Percentiles rank a stretch among this genome's conserved stretches.
Evolutionary conservation across 2,888 invertebrate species (phyloP).

Genomic region (Acanthosoma haemorrhoidale): DNA sequence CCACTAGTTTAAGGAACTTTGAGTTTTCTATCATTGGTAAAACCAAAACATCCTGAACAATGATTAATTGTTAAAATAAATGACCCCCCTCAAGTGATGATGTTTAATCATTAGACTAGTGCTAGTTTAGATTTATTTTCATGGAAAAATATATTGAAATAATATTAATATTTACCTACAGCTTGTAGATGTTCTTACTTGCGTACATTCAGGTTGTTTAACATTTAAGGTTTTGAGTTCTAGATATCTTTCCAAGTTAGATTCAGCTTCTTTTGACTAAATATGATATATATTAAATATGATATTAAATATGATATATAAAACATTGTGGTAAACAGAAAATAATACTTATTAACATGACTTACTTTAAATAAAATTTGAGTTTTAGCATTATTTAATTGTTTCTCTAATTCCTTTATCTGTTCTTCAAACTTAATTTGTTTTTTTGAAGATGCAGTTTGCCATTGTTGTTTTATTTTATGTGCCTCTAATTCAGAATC

Average conservation of each 20-base stretch:
- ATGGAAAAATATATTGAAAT: no score
- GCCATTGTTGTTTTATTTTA: conserved; percentile 30
- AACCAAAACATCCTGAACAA: no score
- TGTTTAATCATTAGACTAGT: no score
- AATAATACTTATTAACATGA: not conserved
- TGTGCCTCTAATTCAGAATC: conserved; percentile 24
- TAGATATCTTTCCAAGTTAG: not conserved
- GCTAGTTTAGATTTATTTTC: no score
- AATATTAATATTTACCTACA: not conserved
- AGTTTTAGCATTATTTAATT: not conserved
- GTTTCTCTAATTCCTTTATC: not conserved
- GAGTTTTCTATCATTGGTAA: no score
- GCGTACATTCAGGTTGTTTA: not conserved
- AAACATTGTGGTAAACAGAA: not conserved
- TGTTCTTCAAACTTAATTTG: not conserved
- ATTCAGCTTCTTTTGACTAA: conserved; percentile 11
- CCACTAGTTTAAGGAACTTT: no score
- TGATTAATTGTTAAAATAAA: no score
- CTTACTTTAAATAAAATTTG: conserved; percentile 1
- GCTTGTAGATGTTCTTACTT: not conserved
- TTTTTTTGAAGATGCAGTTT: not conserved
- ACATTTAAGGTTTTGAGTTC: not conserved
- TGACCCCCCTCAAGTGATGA: no score
- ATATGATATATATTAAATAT: not conserved
- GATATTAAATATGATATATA: not conserved